A percentile compares a stretch with the other conserved stretches of the same genome.
phyloP scores from a whole-genome alignment of 2,888 invertebrate genomes.

The Tolmerus cingulatus region DNA sequence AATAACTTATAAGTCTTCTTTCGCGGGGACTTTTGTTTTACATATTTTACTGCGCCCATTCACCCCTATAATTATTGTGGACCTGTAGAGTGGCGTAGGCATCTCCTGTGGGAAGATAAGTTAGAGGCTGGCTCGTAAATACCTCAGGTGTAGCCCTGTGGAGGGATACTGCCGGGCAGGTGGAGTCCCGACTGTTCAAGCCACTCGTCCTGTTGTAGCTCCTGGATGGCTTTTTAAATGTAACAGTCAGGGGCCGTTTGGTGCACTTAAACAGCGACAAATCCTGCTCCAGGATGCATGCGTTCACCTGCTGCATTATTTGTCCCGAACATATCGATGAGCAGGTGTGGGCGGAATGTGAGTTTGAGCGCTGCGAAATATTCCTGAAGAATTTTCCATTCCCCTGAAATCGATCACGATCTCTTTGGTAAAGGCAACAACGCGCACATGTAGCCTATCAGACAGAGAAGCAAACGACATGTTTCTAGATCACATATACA shows the following conservation, averaged over 20 bases:
- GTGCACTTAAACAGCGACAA: slow-evolving; percentile 42
- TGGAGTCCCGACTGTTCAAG: not conserved
- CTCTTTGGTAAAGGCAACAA: slow-evolving; percentile 37
- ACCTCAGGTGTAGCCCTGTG: not conserved
- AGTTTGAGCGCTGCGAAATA: slow-evolving; percentile 46
- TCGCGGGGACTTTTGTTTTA: not conserved
- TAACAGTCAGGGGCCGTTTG: slow-evolving; percentile 46
- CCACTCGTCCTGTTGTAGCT: not conserved
- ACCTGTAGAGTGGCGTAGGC: not conserved
- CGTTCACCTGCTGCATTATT: slow-evolving; percentile 35
- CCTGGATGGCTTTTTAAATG: slow-evolving; percentile 39
- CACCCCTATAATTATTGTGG: not conserved
- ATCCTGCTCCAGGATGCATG: slow-evolving; percentile 43
- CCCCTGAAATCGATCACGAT: not conserved
- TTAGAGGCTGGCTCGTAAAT: not conserved
- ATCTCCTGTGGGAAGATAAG: not conserved
- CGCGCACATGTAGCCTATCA: slow-evolving; percentile 46
- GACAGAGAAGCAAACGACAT: slow-evolving; percentile 48
- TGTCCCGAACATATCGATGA: slow-evolving; percentile 46
- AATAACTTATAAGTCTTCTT: not conserved
- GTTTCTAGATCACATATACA: slow-evolving; percentile 47
- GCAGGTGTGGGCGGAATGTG: slow-evolving; percentile 45
- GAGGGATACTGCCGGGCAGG: not conserved
- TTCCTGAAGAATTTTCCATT: slow-evolving; percentile 41
- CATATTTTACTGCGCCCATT: not conserved